Conservation (phyloP, 2,888 invertebrate species). For the Drosophila monieri region DNA sequence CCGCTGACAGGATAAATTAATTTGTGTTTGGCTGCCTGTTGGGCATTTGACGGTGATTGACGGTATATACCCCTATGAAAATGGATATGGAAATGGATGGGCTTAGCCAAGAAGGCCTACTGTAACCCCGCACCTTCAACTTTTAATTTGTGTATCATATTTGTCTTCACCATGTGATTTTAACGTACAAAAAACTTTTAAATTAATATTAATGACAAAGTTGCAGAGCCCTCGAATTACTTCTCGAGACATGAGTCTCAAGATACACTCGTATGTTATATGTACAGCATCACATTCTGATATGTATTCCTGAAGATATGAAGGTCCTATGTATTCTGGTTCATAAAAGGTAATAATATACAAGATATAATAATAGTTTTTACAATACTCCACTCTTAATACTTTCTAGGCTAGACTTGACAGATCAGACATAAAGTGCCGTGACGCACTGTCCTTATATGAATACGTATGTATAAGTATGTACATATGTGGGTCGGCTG, state of each 20-base stretch:
- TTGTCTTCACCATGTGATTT: conserved; percentile 2
- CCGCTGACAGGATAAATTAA: conserved; percentile 44
- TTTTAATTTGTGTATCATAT: not conserved
- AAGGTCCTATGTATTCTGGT: too few relatives aligned
- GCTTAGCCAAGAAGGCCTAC: not conserved
- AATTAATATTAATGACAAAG: conserved; percentile 22
- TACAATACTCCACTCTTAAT: not conserved
- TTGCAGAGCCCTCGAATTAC: not conserved
- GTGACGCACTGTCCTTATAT: conserved; percentile 6
- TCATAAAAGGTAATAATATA: too few relatives aligned
- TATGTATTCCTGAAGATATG: not conserved
- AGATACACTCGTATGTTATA: not conserved
- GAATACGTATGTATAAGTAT: not conserved
- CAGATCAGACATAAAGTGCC: not conserved
- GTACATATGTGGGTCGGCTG: conserved; percentile 6
- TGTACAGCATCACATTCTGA: too few relatives aligned
- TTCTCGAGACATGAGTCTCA: conserved; percentile 4
- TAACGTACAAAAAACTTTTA: not conserved
- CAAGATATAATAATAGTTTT: too few relatives aligned
- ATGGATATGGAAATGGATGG: conserved; percentile 14
- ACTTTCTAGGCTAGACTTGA: too few relatives aligned
- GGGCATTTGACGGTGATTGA: conserved; percentile 27
- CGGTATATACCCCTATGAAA: not conserved
- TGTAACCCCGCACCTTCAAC: not conserved
- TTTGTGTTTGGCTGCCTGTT: conserved; percentile 34